A percentile compares a stretch with the other conserved stretches of the same genome.
phyloP scores from a whole-genome alignment of 1,140 invertebrate species.

The Parapsyche elsis region DNA sequence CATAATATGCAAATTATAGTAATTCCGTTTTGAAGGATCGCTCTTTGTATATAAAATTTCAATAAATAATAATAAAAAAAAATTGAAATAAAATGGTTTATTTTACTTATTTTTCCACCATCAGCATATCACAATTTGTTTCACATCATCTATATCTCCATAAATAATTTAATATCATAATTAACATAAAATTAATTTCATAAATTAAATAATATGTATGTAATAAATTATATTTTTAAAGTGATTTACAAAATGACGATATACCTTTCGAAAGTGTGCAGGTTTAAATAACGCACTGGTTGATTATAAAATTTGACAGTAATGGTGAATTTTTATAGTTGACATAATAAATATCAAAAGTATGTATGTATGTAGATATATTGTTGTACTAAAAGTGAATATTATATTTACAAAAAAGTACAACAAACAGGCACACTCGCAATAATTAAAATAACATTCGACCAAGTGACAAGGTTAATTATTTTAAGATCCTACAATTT shows the following conservation, averaged over 20 bases:
- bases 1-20: too few relatives aligned
- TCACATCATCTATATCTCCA: not conserved
- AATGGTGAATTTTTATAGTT: not conserved
- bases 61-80: not conserved
- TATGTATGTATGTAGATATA: too few relatives aligned
- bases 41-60: not conserved
- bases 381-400: not conserved
- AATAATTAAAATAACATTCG: not conserved
- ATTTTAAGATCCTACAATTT: not conserved
- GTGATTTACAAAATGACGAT: not conserved
- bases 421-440: not conserved
- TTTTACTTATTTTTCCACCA: not conserved
- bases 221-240: not conserved
- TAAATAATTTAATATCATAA: not conserved
- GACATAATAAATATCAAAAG: not conserved
- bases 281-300: not conserved
- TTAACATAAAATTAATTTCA: not conserved
- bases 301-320: not conserved
- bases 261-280: not conserved
- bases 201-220: not conserved
- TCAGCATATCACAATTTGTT: conserved; percentile 9
- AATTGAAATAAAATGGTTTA: not conserved
- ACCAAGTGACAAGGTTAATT: not conserved
- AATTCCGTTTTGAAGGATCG: too few relatives aligned
- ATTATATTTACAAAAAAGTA: not conserved